These are phyloP conservation scores for Temnothorax unifasciatus DNA, from an alignment of 2,888 invertebrate species.

Conservation along the genomic window DNA sequence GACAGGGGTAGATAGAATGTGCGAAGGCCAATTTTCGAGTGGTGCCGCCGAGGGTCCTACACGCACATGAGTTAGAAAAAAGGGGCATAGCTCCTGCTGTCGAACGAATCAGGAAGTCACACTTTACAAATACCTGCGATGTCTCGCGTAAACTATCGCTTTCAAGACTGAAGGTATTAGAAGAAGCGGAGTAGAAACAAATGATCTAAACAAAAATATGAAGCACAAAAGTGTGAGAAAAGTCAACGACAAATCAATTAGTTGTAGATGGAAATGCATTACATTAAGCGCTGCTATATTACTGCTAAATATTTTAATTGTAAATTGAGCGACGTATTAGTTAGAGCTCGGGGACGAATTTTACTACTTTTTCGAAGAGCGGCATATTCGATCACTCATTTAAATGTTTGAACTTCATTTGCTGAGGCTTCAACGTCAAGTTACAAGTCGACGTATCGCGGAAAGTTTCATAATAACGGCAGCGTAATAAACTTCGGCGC, in stretches of 20 bases:
- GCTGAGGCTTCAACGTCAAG: conserved; percentile 47
- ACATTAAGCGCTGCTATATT: background rate
- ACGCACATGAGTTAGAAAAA: conserved; percentile 57
- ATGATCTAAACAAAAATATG: background rate
- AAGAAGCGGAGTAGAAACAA: background rate
- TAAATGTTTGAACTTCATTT: conserved; percentile 45
- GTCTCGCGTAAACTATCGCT: background rate
- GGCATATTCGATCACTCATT: conserved; percentile 31
- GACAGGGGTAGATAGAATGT: conserved; percentile 74
- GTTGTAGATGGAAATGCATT: background rate
- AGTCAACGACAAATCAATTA: background rate
- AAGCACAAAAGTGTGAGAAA: background rate
- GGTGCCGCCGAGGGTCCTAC: conserved; percentile 63
- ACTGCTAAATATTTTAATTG: background rate
- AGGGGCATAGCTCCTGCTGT: conserved; percentile 30
- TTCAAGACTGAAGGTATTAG: background rate
- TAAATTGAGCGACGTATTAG: background rate
- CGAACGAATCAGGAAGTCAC: conserved; percentile 72
- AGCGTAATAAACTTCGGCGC: conserved; percentile 48
- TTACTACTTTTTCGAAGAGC: conserved; percentile 23
- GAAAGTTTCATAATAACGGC: conserved; percentile 49
- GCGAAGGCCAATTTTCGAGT: conserved; percentile 81
- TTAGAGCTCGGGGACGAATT: conserved; percentile 1
- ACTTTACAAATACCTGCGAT: conserved; percentile 55
- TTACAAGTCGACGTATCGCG: conserved; percentile 46